Base-by-base conservation (phyloP, 2,797 vertebrate genomes). In the Bryconaethiops microstoma region DNA sequence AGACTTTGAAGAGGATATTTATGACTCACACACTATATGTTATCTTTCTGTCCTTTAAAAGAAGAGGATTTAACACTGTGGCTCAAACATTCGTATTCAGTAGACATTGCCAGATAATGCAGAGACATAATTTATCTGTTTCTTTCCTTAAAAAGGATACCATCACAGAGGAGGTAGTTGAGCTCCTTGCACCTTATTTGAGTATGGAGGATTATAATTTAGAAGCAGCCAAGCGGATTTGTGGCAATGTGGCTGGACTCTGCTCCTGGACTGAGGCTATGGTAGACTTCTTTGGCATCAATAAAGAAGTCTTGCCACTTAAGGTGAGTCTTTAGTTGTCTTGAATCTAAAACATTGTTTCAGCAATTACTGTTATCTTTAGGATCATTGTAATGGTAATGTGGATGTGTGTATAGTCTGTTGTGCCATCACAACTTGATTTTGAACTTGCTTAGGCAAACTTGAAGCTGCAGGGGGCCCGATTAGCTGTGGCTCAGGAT, bases 191-290 rank as follows among this genome's bases (percentile, higher is more conserved):
- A 50, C 95, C 95, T 0, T 96, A 96, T 83, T 86, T 96, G 85
- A 69, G 87, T 2, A 96, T 96, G 95, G 95, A 96, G 0, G 95
- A 96, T 86, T 96, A 96, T 87, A 95, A 95, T 87, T 83, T 96
- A 74, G 95, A 96, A 54, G 88, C 92, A 8, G 95, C 95, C 81
- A 96, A 95, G 90, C 94, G 94, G 89, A 95, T 93, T 42, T 96
- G 96, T 74, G 95, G 95, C 13, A 96, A 96, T 54, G 95, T 96
- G 77, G 95, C 95, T 0, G 96, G 95, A 13, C 94, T 96, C 54
- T 96, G 95, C 86, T 95, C 95, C 76, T 96, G 96, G 96, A 96
- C 95, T 2, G 91, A 94, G 87, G 95, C 95, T 79, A 96, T 96
- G 96, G 94, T 83, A 35, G 95, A 95, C 84, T 96, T 96, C 89